Evolutionary conservation across 2,888 invertebrate species (phyloP).

Genomic region (Parnassius smintheus): DNA sequence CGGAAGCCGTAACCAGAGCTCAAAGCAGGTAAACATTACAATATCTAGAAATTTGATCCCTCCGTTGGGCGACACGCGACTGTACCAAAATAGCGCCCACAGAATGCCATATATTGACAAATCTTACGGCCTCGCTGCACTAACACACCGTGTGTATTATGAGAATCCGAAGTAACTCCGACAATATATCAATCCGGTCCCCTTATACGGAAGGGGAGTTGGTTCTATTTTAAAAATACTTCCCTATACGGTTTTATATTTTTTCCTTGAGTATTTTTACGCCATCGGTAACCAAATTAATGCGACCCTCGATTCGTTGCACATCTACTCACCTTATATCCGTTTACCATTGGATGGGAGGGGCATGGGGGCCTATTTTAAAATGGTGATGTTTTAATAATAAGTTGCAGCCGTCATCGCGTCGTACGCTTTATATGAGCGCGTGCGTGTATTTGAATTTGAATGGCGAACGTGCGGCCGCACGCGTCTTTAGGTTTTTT

Average conservation of each 20-base stretch:
- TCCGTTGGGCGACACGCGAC: slow-evolving; percentile 60
- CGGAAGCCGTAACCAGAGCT: slow-evolving; percentile 56
- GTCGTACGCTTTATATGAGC: slow-evolving; percentile 58
- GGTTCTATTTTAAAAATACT: slow-evolving; percentile 77
- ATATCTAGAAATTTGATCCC: slow-evolving; percentile 64
- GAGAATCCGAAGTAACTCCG: slow-evolving; percentile 78
- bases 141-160: slow-evolving; percentile 77
- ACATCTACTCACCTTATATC: slow-evolving; percentile 23
- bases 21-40: slow-evolving; percentile 58
- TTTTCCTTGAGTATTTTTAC: slow-evolving; percentile 75
- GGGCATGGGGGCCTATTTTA: slow-evolving; percentile 44
- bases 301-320: slow-evolving; percentile 36
- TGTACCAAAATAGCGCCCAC: slow-evolving; percentile 73
- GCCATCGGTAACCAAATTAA: slow-evolving; percentile 44
- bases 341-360: slow-evolving; percentile 20
- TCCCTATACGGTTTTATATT: slow-evolving; percentile 74
- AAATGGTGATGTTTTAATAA: slow-evolving; percentile 63
- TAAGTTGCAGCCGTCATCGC: slow-evolving; percentile 66
- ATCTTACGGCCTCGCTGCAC: slow-evolving; percentile 77
- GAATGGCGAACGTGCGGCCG: slow-evolving; percentile 64
- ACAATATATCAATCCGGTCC: slow-evolving; percentile 75
- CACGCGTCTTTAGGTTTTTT: slow-evolving; percentile 77
- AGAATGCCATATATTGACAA: slow-evolving; percentile 75
- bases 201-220: slow-evolving; percentile 63
- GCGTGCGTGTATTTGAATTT: slow-evolving; percentile 73